Percentiles rank a stretch among this genome's conserved stretches.
Conservation (phyloP, 2,888 invertebrate species). For the Callyntrura sp. region DNA sequence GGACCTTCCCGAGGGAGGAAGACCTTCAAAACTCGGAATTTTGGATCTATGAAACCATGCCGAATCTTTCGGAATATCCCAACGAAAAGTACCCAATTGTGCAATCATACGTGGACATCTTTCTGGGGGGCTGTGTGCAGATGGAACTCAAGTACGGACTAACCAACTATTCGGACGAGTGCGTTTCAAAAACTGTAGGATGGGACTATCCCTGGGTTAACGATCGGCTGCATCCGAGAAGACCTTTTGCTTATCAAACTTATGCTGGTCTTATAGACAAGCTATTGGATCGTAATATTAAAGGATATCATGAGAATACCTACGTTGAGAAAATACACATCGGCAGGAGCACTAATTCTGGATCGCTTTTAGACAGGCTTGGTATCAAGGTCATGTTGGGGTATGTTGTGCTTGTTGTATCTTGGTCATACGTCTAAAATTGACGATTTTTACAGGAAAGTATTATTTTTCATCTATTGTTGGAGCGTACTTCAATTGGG, state of each 20-base stretch:
- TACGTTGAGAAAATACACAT: constrained; percentile 41
- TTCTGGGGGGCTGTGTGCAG: constrained; percentile 75
- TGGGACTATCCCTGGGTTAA: constrained; percentile 78
- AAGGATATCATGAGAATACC: constrained; percentile 7
- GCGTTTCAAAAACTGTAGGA: constrained; percentile 64
- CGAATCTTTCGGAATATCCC: constrained; percentile 54
- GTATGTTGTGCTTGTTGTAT: neutral
- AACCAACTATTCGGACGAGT: constrained; percentile 62
- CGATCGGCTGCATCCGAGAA: constrained; percentile 73
- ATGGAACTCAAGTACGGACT: constrained; percentile 72
- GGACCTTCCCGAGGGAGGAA: constrained; percentile 35
- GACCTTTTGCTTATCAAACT: constrained; percentile 51
- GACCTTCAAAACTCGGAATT: constrained; percentile 48
- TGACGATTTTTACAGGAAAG: too few relatives aligned
- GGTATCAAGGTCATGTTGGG: neutral
- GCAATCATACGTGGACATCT: constrained; percentile 78
- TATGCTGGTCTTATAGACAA: constrained; percentile 66
- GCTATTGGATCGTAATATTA: constrained; percentile 46
- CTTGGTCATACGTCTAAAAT: too few relatives aligned
- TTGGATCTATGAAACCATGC: constrained; percentile 76
- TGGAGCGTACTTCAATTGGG: too few relatives aligned
- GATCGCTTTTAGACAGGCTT: neutral
- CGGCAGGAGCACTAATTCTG: neutral
- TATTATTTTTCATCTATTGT: too few relatives aligned
- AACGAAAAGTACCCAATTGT: constrained; percentile 74